These are phyloP conservation scores for Chiloscyllium punctatum DNA, from an alignment of 2,797 vertebrate species.

Conservation along the genomic window DNA sequence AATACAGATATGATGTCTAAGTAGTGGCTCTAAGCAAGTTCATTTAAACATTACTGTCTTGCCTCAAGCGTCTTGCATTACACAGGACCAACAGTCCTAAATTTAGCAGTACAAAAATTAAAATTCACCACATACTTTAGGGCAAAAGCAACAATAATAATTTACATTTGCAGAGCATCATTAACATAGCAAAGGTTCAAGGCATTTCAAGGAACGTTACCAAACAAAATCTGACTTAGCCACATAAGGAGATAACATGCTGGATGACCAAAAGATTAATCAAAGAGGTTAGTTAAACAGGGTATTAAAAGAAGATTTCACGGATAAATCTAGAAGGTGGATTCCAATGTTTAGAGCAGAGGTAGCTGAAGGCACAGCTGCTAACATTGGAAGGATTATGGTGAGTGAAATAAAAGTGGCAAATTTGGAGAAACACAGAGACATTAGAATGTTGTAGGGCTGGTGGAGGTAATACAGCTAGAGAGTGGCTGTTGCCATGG, in stretches of 20 bases:
- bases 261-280: background rate
- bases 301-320: background rate
- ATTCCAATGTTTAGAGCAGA: background rate
- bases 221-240: background rate
- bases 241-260: background rate
- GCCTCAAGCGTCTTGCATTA: background rate
- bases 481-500: background rate
- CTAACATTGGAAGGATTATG: background rate
- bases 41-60: background rate
- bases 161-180: background rate
- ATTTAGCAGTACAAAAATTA: background rate
- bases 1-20: background rate
- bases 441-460: background rate
- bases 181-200: background rate
- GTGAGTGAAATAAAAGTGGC: background rate
- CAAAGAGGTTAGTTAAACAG: background rate
- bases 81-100: background rate
- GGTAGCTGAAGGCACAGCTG: background rate
- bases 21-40: background rate
- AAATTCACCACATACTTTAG: background rate
- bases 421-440: background rate
- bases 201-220: background rate
- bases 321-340: too few relatives aligned
- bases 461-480: background rate
- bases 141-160: background rate